These are phyloP conservation scores for Canis aureus DNA, from an alignment of 2,113 vertebrate genomes.

Conservation along the genomic window DNA sequence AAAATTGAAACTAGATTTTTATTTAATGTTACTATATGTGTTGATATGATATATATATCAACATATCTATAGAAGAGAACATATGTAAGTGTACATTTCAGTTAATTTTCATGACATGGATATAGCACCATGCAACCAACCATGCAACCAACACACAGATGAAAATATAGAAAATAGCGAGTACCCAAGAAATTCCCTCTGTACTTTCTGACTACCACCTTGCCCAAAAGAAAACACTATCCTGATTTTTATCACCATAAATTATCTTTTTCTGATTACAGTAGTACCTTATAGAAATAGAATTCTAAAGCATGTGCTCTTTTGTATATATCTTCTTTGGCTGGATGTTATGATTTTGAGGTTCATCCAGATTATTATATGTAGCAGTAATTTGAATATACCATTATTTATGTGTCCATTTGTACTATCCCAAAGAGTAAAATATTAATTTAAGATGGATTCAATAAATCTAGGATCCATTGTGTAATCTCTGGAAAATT, in stretches of 20 bases:
- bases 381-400: neutral
- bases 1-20: neutral
- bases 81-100: neutral
- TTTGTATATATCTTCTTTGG: neutral
- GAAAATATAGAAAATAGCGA: neutral
- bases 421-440: neutral
- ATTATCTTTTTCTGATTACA: neutral
- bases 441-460: neutral
- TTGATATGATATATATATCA: neutral
- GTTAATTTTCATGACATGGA: neutral
- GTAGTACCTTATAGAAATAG: neutral
- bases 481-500: neutral
- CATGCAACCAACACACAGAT: neutral
- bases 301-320: neutral
- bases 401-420: neutral
- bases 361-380: neutral
- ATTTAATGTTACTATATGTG: neutral
- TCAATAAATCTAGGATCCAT: neutral
- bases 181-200: neutral
- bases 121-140: neutral
- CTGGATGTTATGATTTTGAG: neutral
- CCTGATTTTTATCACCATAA: neutral
- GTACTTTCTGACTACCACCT: neutral
- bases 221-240: neutral
- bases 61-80: neutral